A percentile compares a stretch with the other conserved stretches of the same genome.
These are phyloP conservation scores for Eospalax fontanierii DNA, from an alignment of 2,797 vertebrate species.

Conservation along the genomic window DNA sequence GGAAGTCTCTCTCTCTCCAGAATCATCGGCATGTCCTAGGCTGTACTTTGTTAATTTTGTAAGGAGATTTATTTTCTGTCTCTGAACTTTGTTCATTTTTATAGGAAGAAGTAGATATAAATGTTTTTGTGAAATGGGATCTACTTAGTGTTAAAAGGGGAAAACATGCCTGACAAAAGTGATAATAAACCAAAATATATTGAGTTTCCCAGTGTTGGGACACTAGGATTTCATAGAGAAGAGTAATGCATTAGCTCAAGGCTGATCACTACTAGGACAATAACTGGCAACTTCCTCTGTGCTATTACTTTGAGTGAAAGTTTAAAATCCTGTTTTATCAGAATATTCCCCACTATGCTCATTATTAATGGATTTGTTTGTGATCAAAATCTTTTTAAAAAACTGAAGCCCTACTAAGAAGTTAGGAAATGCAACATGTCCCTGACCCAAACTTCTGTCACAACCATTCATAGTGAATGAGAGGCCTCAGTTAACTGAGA, in stretches of 20 bases:
- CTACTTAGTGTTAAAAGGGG: constrained; percentile 37
- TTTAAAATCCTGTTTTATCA: constrained; percentile 30
- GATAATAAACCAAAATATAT: constrained; percentile 73
- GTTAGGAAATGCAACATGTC: background rate
- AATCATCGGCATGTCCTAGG: background rate
- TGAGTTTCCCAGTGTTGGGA: constrained; percentile 14
- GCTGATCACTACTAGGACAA: background rate
- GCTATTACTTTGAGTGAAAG: constrained; percentile 39
- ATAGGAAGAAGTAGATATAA: constrained; percentile 14
- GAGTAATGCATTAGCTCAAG: constrained; percentile 51
- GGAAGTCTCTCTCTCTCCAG: background rate
- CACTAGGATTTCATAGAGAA: constrained; percentile 59
- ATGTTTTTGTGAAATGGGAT: constrained; percentile 59
- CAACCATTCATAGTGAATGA: background rate
- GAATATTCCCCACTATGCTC: background rate
- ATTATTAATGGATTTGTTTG: constrained; percentile 37
- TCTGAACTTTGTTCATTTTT: constrained; percentile 25
- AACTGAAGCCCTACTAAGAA: background rate
- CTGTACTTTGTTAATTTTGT: background rate
- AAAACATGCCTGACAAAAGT: constrained; percentile 56
- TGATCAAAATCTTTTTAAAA: constrained; percentile 28
- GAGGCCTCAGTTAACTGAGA: background rate
- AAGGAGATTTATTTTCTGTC: background rate
- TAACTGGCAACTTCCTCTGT: constrained; percentile 49
- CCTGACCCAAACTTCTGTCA: background rate